phyloP scores from a whole-genome alignment of 2,797 vertebrate species.

The Sebastes glaucus region DNA sequence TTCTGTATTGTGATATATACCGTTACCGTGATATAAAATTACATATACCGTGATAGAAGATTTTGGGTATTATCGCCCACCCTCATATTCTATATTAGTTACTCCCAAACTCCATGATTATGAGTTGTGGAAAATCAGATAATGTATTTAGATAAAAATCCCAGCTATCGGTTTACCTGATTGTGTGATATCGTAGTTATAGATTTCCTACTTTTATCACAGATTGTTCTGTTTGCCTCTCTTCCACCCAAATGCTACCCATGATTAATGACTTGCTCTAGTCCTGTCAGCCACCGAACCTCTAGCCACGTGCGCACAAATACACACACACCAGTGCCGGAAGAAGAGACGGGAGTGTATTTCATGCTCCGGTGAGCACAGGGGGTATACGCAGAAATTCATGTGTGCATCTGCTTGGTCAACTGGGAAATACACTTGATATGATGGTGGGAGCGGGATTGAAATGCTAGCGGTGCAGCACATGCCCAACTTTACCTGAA shows the following conservation, averaged over 20 bases:
- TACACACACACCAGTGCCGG: slow-evolving; percentile 5
- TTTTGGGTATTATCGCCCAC: too few species aligned
- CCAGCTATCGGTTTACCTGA: background rate
- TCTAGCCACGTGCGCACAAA: background rate
- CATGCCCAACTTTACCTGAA: slow-evolving; percentile 85
- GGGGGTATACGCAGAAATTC: slow-evolving; percentile 16
- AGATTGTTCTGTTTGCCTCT: slow-evolving; percentile 7
- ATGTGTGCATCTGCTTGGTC: slow-evolving; percentile 21
- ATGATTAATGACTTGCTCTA: slow-evolving; percentile 66
- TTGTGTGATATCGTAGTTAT: background rate
- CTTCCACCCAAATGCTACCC: slow-evolving; percentile 13
- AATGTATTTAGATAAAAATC: background rate
- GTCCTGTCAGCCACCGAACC: slow-evolving; percentile 50
- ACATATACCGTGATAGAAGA: too few species aligned
- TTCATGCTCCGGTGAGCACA: slow-evolving; percentile 40
- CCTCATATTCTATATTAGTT: background rate
- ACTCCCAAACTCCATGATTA: background rate
- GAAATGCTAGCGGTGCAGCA: background rate
- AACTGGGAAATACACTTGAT: slow-evolving; percentile 15
- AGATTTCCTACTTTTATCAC: slow-evolving; percentile 24
- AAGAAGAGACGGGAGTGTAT: slow-evolving; percentile 28
- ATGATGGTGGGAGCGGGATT: background rate
- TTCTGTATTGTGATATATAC: too few species aligned
- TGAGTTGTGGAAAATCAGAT: background rate
- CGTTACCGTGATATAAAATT: too few species aligned